Conservation (phyloP, 2,113 vertebrate genomes). For the cat (Felis catus) region DNA sequence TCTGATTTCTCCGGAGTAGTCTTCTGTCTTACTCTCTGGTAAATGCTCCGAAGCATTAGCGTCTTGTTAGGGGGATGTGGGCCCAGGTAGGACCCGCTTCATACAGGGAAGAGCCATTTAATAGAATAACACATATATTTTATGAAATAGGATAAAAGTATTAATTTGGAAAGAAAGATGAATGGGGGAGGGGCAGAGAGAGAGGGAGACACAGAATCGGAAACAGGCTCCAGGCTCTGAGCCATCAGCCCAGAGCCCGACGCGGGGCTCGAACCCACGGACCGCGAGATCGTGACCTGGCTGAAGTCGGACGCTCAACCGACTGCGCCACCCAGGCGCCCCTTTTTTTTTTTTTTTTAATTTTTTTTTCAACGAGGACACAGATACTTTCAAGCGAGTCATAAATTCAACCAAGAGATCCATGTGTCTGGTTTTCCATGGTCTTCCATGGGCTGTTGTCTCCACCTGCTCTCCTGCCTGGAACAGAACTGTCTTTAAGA, state of each 20-base stretch:
- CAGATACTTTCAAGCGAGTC: background rate
- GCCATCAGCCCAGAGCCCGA: too few relatives aligned
- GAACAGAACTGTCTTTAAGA: background rate
- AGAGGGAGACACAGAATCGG: too few relatives aligned
- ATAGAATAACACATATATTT: background rate
- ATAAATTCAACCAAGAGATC: background rate
- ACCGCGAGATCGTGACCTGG: too few relatives aligned
- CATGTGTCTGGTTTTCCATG: background rate
- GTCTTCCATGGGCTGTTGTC: background rate
- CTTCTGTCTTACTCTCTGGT: background rate
- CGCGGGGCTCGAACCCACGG: too few relatives aligned
- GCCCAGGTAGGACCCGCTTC: background rate
- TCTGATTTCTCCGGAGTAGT: conserved; percentile 35
- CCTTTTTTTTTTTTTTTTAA: too few relatives aligned
- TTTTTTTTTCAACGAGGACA: too few relatives aligned
- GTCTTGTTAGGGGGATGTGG: background rate
- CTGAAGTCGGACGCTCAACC: too few relatives aligned
- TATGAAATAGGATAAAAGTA: background rate
- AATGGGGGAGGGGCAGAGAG: too few relatives aligned
- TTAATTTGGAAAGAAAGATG: background rate
- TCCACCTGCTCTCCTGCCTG: background rate
- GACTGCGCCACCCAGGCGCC: too few relatives aligned
- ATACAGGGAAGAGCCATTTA: background rate
- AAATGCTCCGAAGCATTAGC: background rate
- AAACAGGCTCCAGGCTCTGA: too few relatives aligned